phyloP scores from a whole-genome alignment of 1,140 invertebrate genomes.

The Nasonia longicornis region DNA sequence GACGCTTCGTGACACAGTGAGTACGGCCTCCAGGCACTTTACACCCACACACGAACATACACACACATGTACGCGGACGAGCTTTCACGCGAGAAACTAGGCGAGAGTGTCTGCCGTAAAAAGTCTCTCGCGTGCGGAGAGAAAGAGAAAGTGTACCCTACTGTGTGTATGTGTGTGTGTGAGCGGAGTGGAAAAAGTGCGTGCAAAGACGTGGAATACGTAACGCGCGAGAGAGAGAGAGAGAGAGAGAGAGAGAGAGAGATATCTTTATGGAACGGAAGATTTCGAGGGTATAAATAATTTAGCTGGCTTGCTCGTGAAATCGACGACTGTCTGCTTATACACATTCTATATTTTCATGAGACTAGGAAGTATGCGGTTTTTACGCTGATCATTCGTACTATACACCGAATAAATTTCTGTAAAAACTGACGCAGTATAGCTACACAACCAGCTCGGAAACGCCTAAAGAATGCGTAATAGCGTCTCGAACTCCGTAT shows the following conservation, averaged over 20 bases:
- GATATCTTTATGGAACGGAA: background rate
- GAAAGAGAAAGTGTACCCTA: background rate
- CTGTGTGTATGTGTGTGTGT: background rate
- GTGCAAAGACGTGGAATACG: background rate
- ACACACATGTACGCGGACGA: background rate
- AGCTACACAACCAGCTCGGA: too few species aligned
- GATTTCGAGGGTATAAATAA: background rate
- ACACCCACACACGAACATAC: background rate
- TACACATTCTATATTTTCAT: too few species aligned
- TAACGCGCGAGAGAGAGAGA: background rate
- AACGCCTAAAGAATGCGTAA: background rate
- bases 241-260: background rate
- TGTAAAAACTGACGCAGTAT: too few species aligned
- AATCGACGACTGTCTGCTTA: background rate
- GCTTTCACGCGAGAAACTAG: background rate
- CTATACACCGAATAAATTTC: too few species aligned
- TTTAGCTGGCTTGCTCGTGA: background rate
- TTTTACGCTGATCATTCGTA: too few species aligned
- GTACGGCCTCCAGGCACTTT: background rate
- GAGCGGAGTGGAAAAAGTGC: background rate
- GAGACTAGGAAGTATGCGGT: too few species aligned
- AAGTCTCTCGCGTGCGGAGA: background rate
- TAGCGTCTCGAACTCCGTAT: background rate
- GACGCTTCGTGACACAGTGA: background rate
- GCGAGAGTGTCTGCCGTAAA: background rate